These are phyloP conservation scores for Apolygus lucorum DNA, from an alignment of 1,140 invertebrate genomes.

Conservation along the genomic window DNA sequence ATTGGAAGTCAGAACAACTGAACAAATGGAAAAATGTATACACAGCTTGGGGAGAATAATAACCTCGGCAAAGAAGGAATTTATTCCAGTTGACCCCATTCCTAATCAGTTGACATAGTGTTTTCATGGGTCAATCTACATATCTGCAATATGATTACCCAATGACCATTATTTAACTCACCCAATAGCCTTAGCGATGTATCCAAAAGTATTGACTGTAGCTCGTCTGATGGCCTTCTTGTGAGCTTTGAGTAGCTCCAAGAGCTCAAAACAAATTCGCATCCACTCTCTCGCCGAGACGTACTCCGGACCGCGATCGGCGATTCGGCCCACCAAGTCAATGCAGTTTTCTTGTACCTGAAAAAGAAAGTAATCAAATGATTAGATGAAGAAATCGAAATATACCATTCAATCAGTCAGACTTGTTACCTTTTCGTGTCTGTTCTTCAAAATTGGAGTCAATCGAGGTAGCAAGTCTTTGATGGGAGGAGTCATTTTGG, in stretches of 20 bases:
- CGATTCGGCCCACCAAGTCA: constrained; percentile 96
- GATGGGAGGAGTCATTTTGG: constrained; percentile 99
- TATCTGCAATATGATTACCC: too few species aligned
- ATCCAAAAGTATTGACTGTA: constrained; percentile 99
- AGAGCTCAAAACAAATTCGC: constrained; percentile 97
- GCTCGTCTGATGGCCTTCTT: constrained; percentile 98
- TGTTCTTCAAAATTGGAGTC: constrained; percentile 95
- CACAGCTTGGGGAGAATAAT: too few species aligned
- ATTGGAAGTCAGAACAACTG: too few species aligned
- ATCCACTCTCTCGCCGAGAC: constrained; percentile 99
- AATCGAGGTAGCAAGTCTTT: constrained; percentile 95
- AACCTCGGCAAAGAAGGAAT: too few species aligned
- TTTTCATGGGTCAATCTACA: too few species aligned
- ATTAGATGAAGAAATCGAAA: constrained; percentile 24
- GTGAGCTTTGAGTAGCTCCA: constrained; percentile 98
- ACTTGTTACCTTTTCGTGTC: constrained; percentile 50
- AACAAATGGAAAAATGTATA: too few species aligned
- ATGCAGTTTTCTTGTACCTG: constrained; percentile 99
- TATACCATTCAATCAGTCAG: background rate
- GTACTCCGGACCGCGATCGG: constrained; percentile 98
- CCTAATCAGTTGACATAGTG: too few species aligned
- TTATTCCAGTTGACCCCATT: too few species aligned
- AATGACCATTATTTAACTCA: too few species aligned
- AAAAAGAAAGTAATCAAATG: constrained; percentile 29
- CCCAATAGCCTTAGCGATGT: constrained; percentile 99